A percentile compares a stretch with the other conserved stretches of the same genome.
phyloP scores from a whole-genome alignment of 1,140 invertebrate species.

The Diorhabda sublineata region DNA sequence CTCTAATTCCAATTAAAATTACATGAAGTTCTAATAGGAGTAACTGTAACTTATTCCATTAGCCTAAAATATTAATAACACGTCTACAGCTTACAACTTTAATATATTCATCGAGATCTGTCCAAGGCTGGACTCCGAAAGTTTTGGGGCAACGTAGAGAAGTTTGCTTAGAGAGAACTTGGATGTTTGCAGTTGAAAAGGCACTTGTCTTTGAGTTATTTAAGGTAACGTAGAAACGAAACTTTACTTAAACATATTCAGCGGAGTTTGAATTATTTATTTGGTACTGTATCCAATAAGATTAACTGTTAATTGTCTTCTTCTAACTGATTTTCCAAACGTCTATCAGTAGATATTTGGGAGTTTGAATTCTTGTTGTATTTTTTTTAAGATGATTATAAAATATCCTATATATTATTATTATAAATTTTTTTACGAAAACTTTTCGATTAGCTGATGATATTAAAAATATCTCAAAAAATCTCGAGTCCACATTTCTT shows the following conservation, averaged over 20 bases:
- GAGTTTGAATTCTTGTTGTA: not conserved
- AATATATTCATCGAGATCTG: not conserved
- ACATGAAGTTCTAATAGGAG: not conserved
- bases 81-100: not conserved
- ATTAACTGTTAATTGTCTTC: not conserved
- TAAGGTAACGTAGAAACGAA: not conserved
- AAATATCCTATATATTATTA: not conserved
- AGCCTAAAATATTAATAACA: constrained; percentile 1
- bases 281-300: too few species aligned
- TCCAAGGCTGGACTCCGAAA: not conserved
- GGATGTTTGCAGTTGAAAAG: not conserved
- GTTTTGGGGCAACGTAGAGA: too few species aligned
- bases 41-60: constrained; percentile 1
- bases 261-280: too few species aligned
- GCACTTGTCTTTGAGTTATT: not conserved
- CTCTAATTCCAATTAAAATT: not conserved
- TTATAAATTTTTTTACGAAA: not conserved
- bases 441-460: too few species aligned
- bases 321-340: not conserved
- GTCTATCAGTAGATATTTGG: not conserved
- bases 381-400: not conserved
- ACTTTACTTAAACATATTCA: too few species aligned
- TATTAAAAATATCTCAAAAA: not conserved
- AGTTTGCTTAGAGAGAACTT: not conserved
- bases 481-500: not conserved